Base-by-base conservation (phyloP, 92 coral and sea anemone genomes). In the Umimayanthus kanabou region DNA sequence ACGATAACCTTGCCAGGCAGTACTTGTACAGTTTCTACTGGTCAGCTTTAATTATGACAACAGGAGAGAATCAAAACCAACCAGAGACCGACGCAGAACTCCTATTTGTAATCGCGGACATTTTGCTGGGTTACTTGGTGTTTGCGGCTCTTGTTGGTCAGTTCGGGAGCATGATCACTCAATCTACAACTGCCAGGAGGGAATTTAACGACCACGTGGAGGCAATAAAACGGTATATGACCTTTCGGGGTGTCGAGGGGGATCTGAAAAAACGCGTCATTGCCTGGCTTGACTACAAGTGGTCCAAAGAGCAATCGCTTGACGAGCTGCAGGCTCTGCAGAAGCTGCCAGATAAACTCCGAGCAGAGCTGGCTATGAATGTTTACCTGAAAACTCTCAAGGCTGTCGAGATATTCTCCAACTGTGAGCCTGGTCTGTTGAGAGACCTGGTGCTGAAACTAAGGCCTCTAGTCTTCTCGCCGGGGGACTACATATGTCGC, bases 111-210 rank as follows among this genome's bases (percentile, higher is more conserved):
- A 90, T 90, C 23, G 93, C 91, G 0, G 96, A 94, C 77, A 85
- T 94, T 39, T 76, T 93, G 16, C 85, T 90, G 26, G 98, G 98
- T 1, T 92, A 92, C 83, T 57, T 95, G 78, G 90, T 92, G 39
- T 95, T 95, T 47, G 98, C 98, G 5, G 93, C 96, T 39, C 80
- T 95, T 43, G 95, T 95, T 8, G 98, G 98, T 0, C 94, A 93
- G 81, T 91, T 94, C 57, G 96, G 98, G 57, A 94, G 95, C 76
- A 94, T 94, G 93, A 92, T 95, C 79, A 93, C 94, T 4, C 96
- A 92, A 55, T 91, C 94, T 33, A 89, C 91, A 71, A 91, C 88
- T 26, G 92, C 94, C 29, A 81, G 96, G 75, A 89, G 94, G 10
- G 96, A 92, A 64, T 92, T 95, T 85, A 91, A 92, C 25, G 91